Evolutionary conservation across 2,888 invertebrate species (phyloP).

Genomic region (Hesperia comma): DNA sequence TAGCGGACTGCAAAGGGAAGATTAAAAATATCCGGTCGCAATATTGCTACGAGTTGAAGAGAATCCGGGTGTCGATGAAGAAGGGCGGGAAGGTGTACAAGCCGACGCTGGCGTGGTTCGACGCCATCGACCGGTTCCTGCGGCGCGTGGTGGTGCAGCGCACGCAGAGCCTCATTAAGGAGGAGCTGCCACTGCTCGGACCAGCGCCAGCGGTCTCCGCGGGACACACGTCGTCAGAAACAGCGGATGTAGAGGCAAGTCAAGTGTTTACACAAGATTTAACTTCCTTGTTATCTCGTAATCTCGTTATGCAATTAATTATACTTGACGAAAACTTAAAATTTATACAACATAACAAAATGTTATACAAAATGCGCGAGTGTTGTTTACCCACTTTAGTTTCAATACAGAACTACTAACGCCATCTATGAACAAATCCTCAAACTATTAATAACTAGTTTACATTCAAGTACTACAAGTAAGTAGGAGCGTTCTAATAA

Average conservation of each 20-base stretch:
- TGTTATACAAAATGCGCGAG: too few relatives aligned
- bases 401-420: too few relatives aligned
- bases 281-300: neutral
- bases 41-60: conserved; percentile 11
- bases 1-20: neutral
- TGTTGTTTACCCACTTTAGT: too few relatives aligned
- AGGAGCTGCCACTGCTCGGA: neutral
- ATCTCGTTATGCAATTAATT: too few relatives aligned
- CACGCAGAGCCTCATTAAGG: neutral
- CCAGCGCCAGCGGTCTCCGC: neutral
- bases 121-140: neutral
- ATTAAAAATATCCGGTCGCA: conserved; percentile 18
- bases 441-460: too few relatives aligned
- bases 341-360: too few relatives aligned
- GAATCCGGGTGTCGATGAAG: neutral
- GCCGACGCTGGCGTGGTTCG: conserved; percentile 1
- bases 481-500: too few relatives aligned
- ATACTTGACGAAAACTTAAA: too few relatives aligned
- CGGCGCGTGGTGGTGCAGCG: neutral
- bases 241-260: neutral
- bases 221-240: neutral
- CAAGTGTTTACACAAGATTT: neutral
- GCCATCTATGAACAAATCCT: too few relatives aligned
- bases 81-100: neutral
- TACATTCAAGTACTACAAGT: too few relatives aligned